Percentiles rank a stretch among this genome's conserved stretches.
Evolutionary conservation across 2,113 vertebrate species (phyloP).

Genomic region (Notechis scutatus): DNA sequence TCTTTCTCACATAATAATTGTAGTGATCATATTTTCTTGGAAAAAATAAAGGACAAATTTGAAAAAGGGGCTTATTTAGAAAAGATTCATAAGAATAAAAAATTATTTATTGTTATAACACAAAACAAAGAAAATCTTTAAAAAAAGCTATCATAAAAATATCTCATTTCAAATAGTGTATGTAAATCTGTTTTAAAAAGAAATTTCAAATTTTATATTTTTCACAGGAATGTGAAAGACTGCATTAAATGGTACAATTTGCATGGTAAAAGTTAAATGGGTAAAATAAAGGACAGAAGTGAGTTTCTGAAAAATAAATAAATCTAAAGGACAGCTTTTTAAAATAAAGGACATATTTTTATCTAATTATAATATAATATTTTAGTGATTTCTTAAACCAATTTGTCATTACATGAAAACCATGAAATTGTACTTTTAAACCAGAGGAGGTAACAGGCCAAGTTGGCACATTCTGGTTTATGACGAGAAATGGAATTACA

Average conservation of each 20-base stretch:
- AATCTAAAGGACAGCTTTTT: not conserved
- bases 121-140: not conserved
- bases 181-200: not conserved
- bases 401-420: not conserved
- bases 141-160: not conserved
- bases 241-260: not conserved
- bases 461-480: not conserved
- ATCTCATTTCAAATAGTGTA: not conserved
- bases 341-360: not conserved
- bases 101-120: not conserved
- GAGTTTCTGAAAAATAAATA: not conserved
- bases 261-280: not conserved
- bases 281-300: not conserved
- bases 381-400: not conserved
- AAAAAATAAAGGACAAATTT: not conserved
- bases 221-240: not conserved
- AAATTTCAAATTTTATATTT: not conserved
- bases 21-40: not conserved
- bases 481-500: not conserved
- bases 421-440: not conserved
- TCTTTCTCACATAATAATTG: not conserved
- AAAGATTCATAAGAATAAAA: not conserved
- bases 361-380: not conserved
- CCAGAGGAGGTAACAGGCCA: not conserved
- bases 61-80: not conserved